These are phyloP conservation scores for Chelidonichthys spinosus DNA, from an alignment of 2,797 vertebrate species.

Conservation along the genomic window DNA sequence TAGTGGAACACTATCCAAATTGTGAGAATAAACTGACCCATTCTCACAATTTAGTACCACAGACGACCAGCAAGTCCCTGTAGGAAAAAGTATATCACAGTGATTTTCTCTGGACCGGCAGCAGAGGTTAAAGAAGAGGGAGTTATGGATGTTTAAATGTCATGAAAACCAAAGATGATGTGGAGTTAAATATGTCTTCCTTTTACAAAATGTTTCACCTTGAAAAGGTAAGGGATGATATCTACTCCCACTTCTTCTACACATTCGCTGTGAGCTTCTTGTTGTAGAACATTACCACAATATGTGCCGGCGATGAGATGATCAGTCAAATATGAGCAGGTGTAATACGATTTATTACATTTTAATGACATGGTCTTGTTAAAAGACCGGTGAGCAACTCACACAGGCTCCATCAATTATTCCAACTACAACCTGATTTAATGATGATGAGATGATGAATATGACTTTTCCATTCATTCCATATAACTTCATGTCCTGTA, in stretches of 20 bases:
- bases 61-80: neutral
- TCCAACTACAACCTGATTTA: slow-evolving; percentile 59
- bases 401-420: slow-evolving; percentile 66
- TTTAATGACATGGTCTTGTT: slow-evolving; percentile 67
- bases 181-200: neutral
- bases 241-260: neutral
- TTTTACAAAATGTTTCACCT: neutral
- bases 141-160: neutral
- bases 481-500: slow-evolving; percentile 44
- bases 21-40: neutral
- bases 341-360: slow-evolving; percentile 67
- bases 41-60: neutral
- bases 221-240: neutral
- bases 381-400: slow-evolving; percentile 64
- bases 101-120: neutral
- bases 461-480: slow-evolving; percentile 66
- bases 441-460: slow-evolving; percentile 56
- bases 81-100: neutral
- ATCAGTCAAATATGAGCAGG: slow-evolving; percentile 56
- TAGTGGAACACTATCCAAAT: neutral
- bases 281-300: slow-evolving; percentile 7
- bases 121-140: neutral
- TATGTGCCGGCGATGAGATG: slow-evolving; percentile 61
- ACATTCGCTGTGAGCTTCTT: neutral
- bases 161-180: slow-evolving; percentile 4